These are phyloP conservation scores for Rhagium mordax DNA, from an alignment of 2,888 invertebrate genomes.

Conservation along the genomic window DNA sequence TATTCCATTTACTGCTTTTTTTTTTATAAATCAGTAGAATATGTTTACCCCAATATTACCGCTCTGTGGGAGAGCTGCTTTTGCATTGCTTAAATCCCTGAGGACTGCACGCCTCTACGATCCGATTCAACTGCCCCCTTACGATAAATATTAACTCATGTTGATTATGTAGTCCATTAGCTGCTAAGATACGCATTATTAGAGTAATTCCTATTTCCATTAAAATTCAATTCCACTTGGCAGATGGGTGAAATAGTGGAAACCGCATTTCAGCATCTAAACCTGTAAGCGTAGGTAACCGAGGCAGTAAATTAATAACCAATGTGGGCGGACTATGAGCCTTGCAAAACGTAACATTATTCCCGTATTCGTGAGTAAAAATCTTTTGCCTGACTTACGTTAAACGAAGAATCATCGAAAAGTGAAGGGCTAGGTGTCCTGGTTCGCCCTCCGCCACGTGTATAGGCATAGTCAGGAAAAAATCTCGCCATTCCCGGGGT, in stretches of 20 bases:
- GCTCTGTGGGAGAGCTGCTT: too few species aligned
- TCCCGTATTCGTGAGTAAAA: background rate
- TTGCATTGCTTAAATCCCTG: too few species aligned
- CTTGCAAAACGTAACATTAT: background rate
- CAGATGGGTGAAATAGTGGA: background rate
- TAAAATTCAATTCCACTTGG: background rate
- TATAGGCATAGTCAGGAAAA: constrained; percentile 63
- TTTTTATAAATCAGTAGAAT: too few species aligned
- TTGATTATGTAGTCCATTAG: too few species aligned
- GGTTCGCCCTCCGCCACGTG: constrained; percentile 59
- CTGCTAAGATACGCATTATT: background rate
- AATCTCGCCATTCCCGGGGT: constrained; percentile 52
- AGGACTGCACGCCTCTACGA: too few species aligned
- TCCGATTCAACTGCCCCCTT: too few species aligned
- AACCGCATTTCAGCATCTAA: background rate
- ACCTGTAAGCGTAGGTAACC: background rate
- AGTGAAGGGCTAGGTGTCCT: constrained; percentile 60
- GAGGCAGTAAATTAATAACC: background rate
- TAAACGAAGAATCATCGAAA: constrained; percentile 63
- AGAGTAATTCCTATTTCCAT: background rate
- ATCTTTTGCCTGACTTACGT: constrained; percentile 55
- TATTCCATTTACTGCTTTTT: too few species aligned
- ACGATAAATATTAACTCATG: too few species aligned
- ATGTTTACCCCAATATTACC: too few species aligned
- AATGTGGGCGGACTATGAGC: background rate